These are phyloP conservation scores for Danaus melanippus DNA, from an alignment of 1,140 invertebrate genomes.

Conservation along the genomic window DNA sequence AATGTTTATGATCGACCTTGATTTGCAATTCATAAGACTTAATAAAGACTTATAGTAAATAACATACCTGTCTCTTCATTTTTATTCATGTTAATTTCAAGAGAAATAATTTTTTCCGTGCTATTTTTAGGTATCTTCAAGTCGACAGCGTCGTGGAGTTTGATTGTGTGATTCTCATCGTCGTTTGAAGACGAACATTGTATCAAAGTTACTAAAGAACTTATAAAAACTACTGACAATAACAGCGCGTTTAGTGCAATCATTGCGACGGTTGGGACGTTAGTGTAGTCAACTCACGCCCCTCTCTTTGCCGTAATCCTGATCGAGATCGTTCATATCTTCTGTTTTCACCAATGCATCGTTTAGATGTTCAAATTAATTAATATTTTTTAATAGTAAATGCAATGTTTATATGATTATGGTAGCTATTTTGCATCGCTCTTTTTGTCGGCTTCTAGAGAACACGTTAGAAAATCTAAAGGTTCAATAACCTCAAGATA, in stretches of 20 bases:
- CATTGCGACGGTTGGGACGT: slow-evolving; percentile 41
- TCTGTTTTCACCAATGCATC: no score
- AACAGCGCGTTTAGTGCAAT: slow-evolving; percentile 27
- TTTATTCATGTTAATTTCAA: slow-evolving; percentile 38
- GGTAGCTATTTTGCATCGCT: no score
- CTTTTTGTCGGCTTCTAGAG: no score
- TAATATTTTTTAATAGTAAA: slow-evolving; percentile 3
- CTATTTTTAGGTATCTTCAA: slow-evolving; percentile 34
- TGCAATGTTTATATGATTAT: background rate
- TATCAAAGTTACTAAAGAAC: no score
- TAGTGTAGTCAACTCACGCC: slow-evolving; percentile 25
- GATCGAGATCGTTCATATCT: slow-evolving; percentile 9
- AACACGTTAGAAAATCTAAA: no score
- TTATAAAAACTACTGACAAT: no score
- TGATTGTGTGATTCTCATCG: slow-evolving; percentile 19
- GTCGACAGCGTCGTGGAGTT: slow-evolving; percentile 45
- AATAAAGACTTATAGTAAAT: slow-evolving; percentile 4
- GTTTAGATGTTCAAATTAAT: no score
- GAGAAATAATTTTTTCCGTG: slow-evolving; percentile 36
- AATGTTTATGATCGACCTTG: no score
- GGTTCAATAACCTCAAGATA: no score
- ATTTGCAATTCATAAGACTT: no score
- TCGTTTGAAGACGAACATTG: no score
- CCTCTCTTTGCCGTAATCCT: slow-evolving; percentile 31
- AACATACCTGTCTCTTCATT: slow-evolving; percentile 33